Evolutionary conservation across 2,888 invertebrate genomes (phyloP).

Genomic region (Eilema caniola): DNA sequence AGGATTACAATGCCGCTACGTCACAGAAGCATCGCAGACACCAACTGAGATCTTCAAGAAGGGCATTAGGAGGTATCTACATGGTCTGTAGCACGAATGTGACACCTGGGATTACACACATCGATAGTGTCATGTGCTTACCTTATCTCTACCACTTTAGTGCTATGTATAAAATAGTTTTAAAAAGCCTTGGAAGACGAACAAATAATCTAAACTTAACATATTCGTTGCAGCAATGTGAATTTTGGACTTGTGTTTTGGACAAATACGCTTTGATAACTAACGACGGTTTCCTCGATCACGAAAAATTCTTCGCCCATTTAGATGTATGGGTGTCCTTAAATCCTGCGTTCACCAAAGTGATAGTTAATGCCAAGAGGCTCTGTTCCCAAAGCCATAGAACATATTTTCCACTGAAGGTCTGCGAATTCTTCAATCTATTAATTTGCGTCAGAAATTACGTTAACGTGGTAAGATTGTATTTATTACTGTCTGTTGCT

Average conservation of each 20-base stretch:
- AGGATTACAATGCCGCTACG: no score
- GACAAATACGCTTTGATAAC: slow-evolving; percentile 61
- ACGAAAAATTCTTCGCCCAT: slow-evolving; percentile 64
- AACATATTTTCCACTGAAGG: slow-evolving; percentile 54
- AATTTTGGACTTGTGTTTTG: slow-evolving; percentile 67
- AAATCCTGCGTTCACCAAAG: slow-evolving; percentile 61
- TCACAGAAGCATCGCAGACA: no score
- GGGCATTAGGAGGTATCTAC: no score
- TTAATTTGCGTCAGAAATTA: slow-evolving; percentile 65
- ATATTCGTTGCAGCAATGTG: slow-evolving; percentile 54
- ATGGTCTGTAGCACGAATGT: no score
- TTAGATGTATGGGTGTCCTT: slow-evolving; percentile 68
- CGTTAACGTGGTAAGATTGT: slow-evolving; percentile 42
- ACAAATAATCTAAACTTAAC: not conserved
- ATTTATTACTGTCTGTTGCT: not conserved
- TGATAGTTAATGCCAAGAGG: slow-evolving; percentile 60
- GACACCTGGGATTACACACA: no score
- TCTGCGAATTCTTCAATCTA: slow-evolving; percentile 59
- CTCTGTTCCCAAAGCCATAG: slow-evolving; percentile 56
- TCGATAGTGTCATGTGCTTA: no score
- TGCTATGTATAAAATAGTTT: no score
- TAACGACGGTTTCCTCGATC: slow-evolving; percentile 46
- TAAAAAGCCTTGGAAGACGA: no score
- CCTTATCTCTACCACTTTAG: no score
- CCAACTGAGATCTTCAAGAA: no score